Percentiles rank a stretch among this genome's conserved stretches.
Evolutionary conservation across 2,797 vertebrate species (phyloP).

Genomic region (Anguilla anguilla): DNA sequence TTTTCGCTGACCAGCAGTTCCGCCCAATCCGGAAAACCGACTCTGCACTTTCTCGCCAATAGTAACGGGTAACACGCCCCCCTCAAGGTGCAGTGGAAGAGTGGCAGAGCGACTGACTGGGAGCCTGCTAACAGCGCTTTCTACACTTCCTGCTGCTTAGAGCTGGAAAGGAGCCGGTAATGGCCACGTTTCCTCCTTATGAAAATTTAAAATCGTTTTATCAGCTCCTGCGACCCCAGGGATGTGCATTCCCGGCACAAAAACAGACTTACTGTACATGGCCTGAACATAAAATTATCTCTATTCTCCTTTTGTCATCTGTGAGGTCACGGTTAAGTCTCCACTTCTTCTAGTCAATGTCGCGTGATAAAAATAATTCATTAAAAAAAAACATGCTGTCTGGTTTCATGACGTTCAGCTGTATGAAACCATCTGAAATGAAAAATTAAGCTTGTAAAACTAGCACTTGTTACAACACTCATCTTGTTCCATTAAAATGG

Average conservation of each 20-base stretch:
- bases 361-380: not conserved
- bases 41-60: not conserved
- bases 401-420: not conserved
- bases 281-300: not conserved
- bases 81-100: not conserved
- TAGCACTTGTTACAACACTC: not conserved
- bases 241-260: not conserved
- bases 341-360: not conserved
- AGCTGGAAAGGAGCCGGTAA: not conserved
- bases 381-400: not conserved
- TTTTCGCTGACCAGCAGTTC: not conserved
- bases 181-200: not conserved
- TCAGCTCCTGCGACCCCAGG: not conserved
- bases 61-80: not conserved
- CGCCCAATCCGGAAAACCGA: not conserved
- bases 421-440: not conserved
- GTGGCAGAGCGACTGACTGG: not conserved
- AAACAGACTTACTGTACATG: not conserved
- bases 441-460: not conserved
- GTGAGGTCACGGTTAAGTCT: not conserved
- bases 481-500: not conserved
- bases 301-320: not conserved
- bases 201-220: not conserved
- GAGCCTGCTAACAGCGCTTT: not conserved
- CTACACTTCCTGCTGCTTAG: not conserved